Evolutionary conservation across 2,113 vertebrate genomes (phyloP).

Genomic region (Balaeniceps rex): DNA sequence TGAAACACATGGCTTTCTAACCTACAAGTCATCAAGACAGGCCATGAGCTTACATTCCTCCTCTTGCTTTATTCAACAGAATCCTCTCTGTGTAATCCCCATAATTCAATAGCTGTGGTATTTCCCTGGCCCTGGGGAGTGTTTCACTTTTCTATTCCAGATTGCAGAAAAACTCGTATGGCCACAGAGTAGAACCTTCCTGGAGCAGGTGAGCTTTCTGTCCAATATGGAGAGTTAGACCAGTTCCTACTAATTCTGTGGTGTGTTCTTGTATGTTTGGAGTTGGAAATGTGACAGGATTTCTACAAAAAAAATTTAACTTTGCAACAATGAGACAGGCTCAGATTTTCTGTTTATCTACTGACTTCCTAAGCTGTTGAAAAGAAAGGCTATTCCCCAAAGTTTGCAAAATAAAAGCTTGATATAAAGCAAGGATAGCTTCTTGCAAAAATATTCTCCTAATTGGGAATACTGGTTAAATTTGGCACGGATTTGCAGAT

Average conservation of each 20-base stretch:
- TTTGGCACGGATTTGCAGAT: not conserved
- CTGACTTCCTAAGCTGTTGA: not conserved
- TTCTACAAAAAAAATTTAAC: not conserved
- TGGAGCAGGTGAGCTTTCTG: not conserved
- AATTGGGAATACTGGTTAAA: not conserved
- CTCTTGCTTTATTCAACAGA: not conserved
- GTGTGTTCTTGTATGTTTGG: not conserved
- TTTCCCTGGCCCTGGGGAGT: not conserved
- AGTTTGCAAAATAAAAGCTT: not conserved
- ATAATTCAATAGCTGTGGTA: not conserved
- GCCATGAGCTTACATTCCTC: not conserved
- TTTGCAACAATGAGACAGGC: not conserved
- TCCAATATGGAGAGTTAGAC: not conserved
- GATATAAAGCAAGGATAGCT: not conserved
- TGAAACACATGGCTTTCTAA: not conserved
- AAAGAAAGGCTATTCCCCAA: not conserved
- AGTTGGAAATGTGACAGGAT: not conserved
- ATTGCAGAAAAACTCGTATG: not conserved
- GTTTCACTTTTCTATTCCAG: not conserved
- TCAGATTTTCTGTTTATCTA: not conserved
- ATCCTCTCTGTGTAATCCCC: not conserved
- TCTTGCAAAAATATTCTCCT: not conserved
- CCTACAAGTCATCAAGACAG: not conserved
- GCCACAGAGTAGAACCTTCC: not conserved
- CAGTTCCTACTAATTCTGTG: not conserved